Base-by-base conservation (phyloP, 37 sponge, comb jelly and placozoan species). In the Aphrocallistes beatrix region DNA sequence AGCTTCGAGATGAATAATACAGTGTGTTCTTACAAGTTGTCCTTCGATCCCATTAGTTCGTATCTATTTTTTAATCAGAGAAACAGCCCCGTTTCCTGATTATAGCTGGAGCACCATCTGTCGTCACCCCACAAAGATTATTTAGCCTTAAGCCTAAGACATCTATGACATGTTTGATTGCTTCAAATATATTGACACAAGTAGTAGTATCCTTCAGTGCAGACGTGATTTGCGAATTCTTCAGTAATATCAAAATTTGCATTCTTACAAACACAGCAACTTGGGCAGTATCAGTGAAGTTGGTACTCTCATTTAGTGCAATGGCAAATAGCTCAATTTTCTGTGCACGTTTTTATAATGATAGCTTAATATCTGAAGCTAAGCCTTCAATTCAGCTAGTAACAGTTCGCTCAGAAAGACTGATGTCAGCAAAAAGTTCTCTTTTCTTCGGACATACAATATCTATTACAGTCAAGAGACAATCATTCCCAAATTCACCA, bases 381-480 rank as follows among this genome's bases (percentile, higher is more conserved):
- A 60, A 60, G n/a, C n/a, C 75, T 60, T 60, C 75, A 60, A 60
- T 60, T 60, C 75, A 25, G n/a, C 75, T 19, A 6, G 75, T 60
- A 30, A 60, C 75, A 60, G 75, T 60, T 60, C 75, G 75, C n/a
- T 19, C 75, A 60, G 75, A 60, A 60, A 60, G 75, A 60, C 75
- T 60, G 8, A 60, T 60, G 75, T 60, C 34, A 60, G 75, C 75
- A 60, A 60, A n/a, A 19, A 60, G 75, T 8, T 30, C n/a, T 60
- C 3, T 60, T 60, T 60, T 60, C 75, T 60, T 30, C 10, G 75
- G 75, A 28, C 75, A 60, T 25, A 60, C 21, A 60, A 60, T 32
- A 30, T 60, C 75, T 25, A 60, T 30, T 28, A 30, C 75, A 60
- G 75, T 60, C n/a, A n/a, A n/a, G n/a, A n/a, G n/a, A n/a, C n/a